Percentiles rank a stretch among this genome's conserved stretches.
phyloP scores from a whole-genome alignment of 1,140 invertebrate species.

The Trachelipus rathkii region DNA sequence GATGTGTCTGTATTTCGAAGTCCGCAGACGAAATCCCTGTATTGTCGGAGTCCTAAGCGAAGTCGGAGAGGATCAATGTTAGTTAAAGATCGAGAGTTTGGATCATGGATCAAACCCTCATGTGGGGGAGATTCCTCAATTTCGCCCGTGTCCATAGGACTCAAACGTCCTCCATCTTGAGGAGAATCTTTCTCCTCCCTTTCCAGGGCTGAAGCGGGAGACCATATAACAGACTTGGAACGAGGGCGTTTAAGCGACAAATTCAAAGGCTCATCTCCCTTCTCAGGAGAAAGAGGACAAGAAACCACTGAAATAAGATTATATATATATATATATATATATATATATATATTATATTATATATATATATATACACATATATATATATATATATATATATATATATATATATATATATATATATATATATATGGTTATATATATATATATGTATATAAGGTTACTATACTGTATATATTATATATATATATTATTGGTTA shows the following conservation, averaged over 20 bases:
- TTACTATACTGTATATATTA: too few relatives aligned
- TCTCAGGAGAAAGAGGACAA: constrained; percentile 34
- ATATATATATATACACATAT: background rate
- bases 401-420: too few relatives aligned
- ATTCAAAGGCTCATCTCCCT: constrained; percentile 44
- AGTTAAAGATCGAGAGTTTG: background rate
- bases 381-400: too few relatives aligned
- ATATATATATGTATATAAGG: too few relatives aligned
- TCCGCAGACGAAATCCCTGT: background rate
- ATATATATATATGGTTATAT: too few relatives aligned
- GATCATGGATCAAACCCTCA: background rate
- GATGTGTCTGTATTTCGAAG: background rate
- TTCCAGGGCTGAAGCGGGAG: constrained; percentile 44
- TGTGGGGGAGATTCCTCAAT: background rate
- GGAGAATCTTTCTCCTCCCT: constrained; percentile 36
- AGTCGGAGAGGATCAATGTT: background rate
- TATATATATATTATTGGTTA: too few relatives aligned
- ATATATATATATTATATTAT: background rate
- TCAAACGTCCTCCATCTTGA: constrained; percentile 32
- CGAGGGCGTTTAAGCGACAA: constrained; percentile 41
- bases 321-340: background rate
- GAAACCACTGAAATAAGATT: background rate
- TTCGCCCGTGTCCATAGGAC: constrained; percentile 37
- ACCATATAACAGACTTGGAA: constrained; percentile 41
- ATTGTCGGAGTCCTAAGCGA: background rate